Evolutionary conservation across 2,113 vertebrate genomes (phyloP).

Genomic region (Lophochroa leadbeateri): DNA sequence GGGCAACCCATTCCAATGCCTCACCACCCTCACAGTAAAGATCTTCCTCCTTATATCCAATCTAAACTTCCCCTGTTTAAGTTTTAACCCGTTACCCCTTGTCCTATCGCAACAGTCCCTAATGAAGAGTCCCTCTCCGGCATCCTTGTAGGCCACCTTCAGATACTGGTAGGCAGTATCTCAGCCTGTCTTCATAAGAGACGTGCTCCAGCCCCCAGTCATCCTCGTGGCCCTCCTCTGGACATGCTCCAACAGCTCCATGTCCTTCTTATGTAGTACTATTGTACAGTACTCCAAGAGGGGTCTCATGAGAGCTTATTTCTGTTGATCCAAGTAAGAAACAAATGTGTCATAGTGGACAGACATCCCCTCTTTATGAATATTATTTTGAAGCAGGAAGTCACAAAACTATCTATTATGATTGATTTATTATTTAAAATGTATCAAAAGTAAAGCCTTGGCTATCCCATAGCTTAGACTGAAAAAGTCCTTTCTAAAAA

Average conservation of each 20-base stretch:
- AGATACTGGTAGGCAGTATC: not conserved
- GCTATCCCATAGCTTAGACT: not conserved
- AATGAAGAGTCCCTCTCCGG: not conserved
- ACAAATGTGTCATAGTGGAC: not conserved
- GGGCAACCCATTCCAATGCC: too few relatives aligned
- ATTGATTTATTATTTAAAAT: not conserved
- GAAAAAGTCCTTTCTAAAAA: not conserved
- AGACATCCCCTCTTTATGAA: not conserved
- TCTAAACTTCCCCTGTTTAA: too few relatives aligned
- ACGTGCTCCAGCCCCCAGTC: not conserved
- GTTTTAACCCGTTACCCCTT: not conserved
- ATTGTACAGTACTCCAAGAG: not conserved
- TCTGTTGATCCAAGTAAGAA: not conserved
- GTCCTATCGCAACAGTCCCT: not conserved
- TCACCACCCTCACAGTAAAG: too few relatives aligned
- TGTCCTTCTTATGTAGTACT: not conserved
- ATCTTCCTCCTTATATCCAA: too few relatives aligned
- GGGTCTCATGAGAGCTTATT: not conserved
- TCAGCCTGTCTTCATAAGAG: not conserved
- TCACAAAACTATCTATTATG: not conserved
- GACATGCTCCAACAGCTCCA: not conserved
- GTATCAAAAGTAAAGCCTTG: not conserved
- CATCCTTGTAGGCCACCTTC: not conserved
- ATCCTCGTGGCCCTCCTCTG: not conserved
- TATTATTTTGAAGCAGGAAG: not conserved